phyloP scores from a whole-genome alignment of 1,140 invertebrate species.

The Leucophenga varia region DNA sequence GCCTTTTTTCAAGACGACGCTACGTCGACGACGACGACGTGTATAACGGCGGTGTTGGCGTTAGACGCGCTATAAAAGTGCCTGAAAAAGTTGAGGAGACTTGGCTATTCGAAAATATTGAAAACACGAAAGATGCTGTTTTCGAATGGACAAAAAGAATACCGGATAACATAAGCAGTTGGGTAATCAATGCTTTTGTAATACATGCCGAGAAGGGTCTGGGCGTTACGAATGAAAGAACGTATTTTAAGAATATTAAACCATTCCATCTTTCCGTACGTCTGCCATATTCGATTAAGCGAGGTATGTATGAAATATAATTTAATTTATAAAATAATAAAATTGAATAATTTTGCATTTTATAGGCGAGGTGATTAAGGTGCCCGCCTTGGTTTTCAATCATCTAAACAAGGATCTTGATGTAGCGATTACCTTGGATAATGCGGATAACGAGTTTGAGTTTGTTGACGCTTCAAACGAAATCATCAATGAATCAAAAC shows the following conservation, averaged over 20 bases:
- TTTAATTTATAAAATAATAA: not conserved
- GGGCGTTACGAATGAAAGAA: constrained; percentile 71
- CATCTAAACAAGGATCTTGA: constrained; percentile 66
- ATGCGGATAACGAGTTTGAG: constrained; percentile 76
- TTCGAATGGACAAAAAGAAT: constrained; percentile 61
- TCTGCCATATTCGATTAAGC: constrained; percentile 82
- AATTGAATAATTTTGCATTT: no score
- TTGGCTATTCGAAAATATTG: constrained; percentile 49
- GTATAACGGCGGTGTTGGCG: constrained; percentile 1
- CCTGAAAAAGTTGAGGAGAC: constrained; percentile 47
- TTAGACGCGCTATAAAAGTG: constrained; percentile 10
- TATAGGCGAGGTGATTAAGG: constrained; percentile 42
- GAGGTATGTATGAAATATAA: constrained; percentile 61
- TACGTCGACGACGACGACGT: no score
- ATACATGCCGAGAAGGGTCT: constrained; percentile 81
- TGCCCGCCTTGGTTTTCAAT: constrained; percentile 50
- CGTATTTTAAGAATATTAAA: constrained; percentile 81
- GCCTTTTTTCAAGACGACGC: no score
- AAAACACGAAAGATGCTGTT: constrained; percentile 29
- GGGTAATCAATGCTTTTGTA: constrained; percentile 90
- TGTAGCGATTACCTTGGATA: constrained; percentile 81
- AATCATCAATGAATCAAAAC: constrained; percentile 59
- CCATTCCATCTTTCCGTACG: constrained; percentile 81
- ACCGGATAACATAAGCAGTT: constrained; percentile 89
- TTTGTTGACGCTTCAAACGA: constrained; percentile 67